Evolutionary conservation across 2,888 invertebrate genomes (phyloP).

Genomic region (Lypha dubia): DNA sequence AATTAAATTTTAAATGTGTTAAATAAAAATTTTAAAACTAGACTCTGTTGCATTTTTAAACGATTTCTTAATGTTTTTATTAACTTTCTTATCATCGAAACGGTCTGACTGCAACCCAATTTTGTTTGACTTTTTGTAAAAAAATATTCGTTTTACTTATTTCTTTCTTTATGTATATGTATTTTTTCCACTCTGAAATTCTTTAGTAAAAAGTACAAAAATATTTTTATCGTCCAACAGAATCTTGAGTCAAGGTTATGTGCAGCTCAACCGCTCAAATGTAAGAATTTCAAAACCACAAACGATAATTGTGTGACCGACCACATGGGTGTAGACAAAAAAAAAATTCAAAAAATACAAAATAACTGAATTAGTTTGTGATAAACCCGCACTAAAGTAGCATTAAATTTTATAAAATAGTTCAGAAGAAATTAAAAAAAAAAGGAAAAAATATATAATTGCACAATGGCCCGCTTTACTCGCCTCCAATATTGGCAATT

Average conservation of each 20-base stretch:
- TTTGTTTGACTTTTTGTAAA: slow-evolving; percentile 1
- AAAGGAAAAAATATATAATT: slow-evolving; percentile 8
- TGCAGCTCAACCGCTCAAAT: slow-evolving; percentile 13
- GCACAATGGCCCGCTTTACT: slow-evolving; percentile 66
- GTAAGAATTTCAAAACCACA: slow-evolving; percentile 46
- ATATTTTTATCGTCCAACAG: slow-evolving; percentile 31
- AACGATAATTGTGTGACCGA: neutral
- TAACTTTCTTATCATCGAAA: neutral
- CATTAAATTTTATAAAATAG: slow-evolving; percentile 29
- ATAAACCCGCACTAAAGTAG: slow-evolving; percentile 47
- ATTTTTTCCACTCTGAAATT: slow-evolving; percentile 7
- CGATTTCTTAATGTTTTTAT: neutral
- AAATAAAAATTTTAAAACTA: too few species aligned
- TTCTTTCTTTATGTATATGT: neutral
- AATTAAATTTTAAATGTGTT: too few species aligned
- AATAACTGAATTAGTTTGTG: slow-evolving; percentile 59
- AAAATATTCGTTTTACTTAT: neutral
- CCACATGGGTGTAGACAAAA: slow-evolving; percentile 19
- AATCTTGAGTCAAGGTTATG: slow-evolving; percentile 56
- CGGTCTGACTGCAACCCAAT: neutral
- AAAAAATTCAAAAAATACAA: slow-evolving; percentile 12
- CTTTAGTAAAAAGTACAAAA: neutral
- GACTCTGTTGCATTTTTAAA: neutral
- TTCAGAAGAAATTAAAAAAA: slow-evolving; percentile 18
- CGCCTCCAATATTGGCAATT: slow-evolving; percentile 67